These are phyloP conservation scores for Philereme vetulata DNA, from an alignment of 2,888 invertebrate species.

Conservation along the genomic window DNA sequence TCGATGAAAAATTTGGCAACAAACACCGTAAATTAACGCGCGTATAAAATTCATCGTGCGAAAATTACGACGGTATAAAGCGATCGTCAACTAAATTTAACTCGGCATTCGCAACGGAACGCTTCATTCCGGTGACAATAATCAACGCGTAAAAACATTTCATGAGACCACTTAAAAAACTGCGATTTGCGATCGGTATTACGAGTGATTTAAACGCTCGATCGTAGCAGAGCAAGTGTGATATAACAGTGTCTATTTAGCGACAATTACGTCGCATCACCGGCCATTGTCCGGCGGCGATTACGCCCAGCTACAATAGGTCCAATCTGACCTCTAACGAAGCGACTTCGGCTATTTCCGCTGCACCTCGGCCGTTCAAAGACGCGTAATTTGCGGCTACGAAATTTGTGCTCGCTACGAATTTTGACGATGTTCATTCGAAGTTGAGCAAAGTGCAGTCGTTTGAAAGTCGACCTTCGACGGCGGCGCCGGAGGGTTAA, in stretches of 20 bases:
- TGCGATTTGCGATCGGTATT: slow-evolving; percentile 44
- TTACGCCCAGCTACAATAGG: slow-evolving; percentile 74
- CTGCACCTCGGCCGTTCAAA: slow-evolving; percentile 70
- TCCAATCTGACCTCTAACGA: slow-evolving; percentile 77
- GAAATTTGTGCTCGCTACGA: slow-evolving; percentile 69
- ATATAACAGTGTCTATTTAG: slow-evolving; percentile 73
- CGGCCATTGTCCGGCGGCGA: slow-evolving; percentile 76
- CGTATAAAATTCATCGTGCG: slow-evolving; percentile 65
- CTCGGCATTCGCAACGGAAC: slow-evolving; percentile 63
- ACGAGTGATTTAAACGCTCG: slow-evolving; percentile 62
- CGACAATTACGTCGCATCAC: slow-evolving; percentile 75
- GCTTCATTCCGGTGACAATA: slow-evolving; percentile 69
- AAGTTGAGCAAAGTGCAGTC: slow-evolving; percentile 59
- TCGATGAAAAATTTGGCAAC: slow-evolving; percentile 38
- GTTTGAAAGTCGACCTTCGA: slow-evolving; percentile 66
- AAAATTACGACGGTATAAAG: slow-evolving; percentile 68
- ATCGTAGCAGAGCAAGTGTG: slow-evolving; percentile 62
- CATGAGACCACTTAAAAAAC: slow-evolving; percentile 60
- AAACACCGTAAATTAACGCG: slow-evolving; percentile 57
- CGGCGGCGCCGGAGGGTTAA: slow-evolving; percentile 46
- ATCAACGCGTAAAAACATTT: slow-evolving; percentile 70
- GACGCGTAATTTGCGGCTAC: slow-evolving; percentile 79
- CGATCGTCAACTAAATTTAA: slow-evolving; percentile 70
- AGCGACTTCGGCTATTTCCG: slow-evolving; percentile 78
- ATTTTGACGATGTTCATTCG: slow-evolving; percentile 61